Evolutionary conservation across 53 echinoderm and acorn worm genomes (phyloP), one percentile per base, ranked within the genome.

Genomic region (Actinopyga echinites): DNA sequence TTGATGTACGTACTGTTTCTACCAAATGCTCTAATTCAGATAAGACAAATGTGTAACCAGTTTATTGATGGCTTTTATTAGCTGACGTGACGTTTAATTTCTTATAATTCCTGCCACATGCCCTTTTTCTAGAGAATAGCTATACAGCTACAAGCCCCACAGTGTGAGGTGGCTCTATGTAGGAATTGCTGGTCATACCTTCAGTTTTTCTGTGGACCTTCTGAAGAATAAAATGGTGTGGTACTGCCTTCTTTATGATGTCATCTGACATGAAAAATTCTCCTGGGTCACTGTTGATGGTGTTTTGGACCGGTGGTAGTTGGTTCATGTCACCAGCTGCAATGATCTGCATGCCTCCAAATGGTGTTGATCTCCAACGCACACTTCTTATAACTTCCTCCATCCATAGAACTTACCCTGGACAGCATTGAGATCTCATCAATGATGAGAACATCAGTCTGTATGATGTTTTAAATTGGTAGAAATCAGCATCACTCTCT

Each of bases 341-440:
- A 2, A 75, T 52, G n/a, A 75, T 10, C 5, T 75, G 77, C 52
- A 75, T 75, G 6, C 55, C 53, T 23, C 77, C 77, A 32, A 44
- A 75, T 29, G 56, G 77, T 23, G 11, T 1, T n/a, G 10, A 1
- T 21, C 9, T 21, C 13, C 30, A 53, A 15, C 77, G 12, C 3
- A 75, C 9, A 28, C 25, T 22, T 25, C 77, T 45, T 10, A 25
- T 13, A 17, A 75, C 32, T 45, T 43, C 8, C 33, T 75, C 55
- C 5, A 75, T 21, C 44, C 52, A 53, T 30, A 28, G 53, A 2
- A 75, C 49, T 75, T 1, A 30, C 26, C 7, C 55, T 53, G 10
- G 77, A 75, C 21, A 75, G 44, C 77, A 54, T 44, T 13, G 77
- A 75, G n/a, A 75, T 75, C 56, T 54, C 77, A 11, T 75, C 77